A percentile compares a stretch with the other conserved stretches of the same genome.
Evolutionary conservation across 2,113 vertebrate genomes (phyloP).

Genomic region (Triplophysa dalaica): DNA sequence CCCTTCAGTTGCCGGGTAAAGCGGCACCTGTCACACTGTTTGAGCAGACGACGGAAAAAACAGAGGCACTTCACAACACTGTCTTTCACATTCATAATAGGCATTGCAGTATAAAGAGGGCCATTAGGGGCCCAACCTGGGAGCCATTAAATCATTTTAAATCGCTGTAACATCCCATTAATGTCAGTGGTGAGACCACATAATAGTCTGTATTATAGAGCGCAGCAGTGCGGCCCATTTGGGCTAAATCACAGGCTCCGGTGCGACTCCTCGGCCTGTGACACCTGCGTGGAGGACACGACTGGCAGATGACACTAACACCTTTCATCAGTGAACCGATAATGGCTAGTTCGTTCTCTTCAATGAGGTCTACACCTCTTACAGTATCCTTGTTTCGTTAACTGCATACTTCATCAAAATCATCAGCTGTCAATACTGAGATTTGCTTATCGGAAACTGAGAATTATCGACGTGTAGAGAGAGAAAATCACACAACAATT

Average conservation of each 20-base stretch:
- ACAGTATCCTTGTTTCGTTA: not conserved
- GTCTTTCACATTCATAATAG: conserved; percentile 99
- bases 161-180: conserved; percentile 99
- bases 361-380: not conserved
- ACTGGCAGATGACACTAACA: not conserved
- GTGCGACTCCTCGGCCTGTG: conserved; percentile 57
- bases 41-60: conserved; percentile 71
- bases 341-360: conserved; percentile 6
- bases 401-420: not conserved
- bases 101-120: conserved; percentile 98
- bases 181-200: conserved; percentile 96
- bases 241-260: conserved; percentile 85
- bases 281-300: conserved; percentile 55
- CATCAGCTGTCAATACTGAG: not conserved
- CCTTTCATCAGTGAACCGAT: not conserved
- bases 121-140: conserved; percentile 98
- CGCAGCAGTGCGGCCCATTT: conserved; percentile 97
- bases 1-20: conserved; percentile 30
- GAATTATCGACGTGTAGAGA: not conserved
- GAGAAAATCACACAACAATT: not conserved
- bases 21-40: conserved; percentile 73
- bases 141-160: conserved; percentile 99
- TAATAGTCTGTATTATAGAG: conserved; percentile 98
- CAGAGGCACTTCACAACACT: conserved; percentile 96
- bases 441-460: not conserved